Evolutionary conservation across 1,140 invertebrate genomes (phyloP).

Genomic region (Trypoxylus dichotomus): DNA sequence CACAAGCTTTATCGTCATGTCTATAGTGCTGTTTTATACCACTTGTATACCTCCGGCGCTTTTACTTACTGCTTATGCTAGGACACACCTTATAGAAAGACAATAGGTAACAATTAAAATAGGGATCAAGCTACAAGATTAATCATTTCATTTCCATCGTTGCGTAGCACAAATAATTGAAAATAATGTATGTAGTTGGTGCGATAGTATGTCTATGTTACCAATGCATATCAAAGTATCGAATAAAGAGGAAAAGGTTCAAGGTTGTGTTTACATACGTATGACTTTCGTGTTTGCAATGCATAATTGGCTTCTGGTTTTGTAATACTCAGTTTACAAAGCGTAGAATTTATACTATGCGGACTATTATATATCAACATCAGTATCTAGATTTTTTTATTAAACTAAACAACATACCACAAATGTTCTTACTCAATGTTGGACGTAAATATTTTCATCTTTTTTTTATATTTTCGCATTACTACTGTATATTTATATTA

Average conservation of each 20-base stretch:
- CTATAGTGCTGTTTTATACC: too few relatives aligned
- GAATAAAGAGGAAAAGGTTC: constrained; percentile 19
- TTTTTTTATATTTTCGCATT: too few relatives aligned
- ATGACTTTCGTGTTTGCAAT: constrained; percentile 26
- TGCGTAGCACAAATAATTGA: background rate
- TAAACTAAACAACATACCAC: too few relatives aligned
- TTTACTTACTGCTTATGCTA: too few relatives aligned
- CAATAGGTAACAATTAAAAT: background rate
- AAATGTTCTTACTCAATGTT: too few relatives aligned
- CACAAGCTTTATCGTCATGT: too few relatives aligned
- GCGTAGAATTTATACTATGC: too few relatives aligned
- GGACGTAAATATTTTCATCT: too few relatives aligned
- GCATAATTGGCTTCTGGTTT: constrained; percentile 14
- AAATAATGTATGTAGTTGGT: background rate
- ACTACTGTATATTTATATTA: too few relatives aligned
- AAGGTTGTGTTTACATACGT: constrained; percentile 26
- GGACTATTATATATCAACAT: too few relatives aligned
- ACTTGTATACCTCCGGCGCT: too few relatives aligned
- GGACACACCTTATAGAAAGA: background rate
- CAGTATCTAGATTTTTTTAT: too few relatives aligned
- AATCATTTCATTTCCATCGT: background rate
- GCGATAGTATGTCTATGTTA: background rate
- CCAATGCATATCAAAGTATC: constrained; percentile 14
- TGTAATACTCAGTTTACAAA: background rate
- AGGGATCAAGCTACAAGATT: background rate